phyloP scores from a whole-genome alignment of 1,140 invertebrate species.

The Formica exsecta region DNA sequence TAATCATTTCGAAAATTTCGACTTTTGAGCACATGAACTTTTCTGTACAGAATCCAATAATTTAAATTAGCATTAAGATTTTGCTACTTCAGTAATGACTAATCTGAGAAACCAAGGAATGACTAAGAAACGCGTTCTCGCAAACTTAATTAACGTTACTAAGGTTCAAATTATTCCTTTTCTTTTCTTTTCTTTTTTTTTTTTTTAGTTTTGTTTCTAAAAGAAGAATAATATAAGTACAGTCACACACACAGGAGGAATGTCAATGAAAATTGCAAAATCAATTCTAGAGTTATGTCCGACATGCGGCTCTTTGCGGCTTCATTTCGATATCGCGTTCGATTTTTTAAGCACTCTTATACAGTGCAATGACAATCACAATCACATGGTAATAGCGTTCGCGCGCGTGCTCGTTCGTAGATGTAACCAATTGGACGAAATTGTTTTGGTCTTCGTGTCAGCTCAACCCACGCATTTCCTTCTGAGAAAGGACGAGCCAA shows the following conservation, averaged over 20 bases:
- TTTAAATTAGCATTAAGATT: neutral
- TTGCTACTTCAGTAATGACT: neutral
- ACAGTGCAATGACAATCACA: conserved; percentile 19
- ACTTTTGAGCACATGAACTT: neutral
- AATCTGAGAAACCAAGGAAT: neutral
- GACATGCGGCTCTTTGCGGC: neutral
- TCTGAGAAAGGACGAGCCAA: conserved; percentile 50
- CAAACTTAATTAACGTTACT: neutral
- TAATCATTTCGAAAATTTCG: neutral
- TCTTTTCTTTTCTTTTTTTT: too few species aligned
- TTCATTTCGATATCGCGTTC: neutral
- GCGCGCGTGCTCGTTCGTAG: conserved; percentile 58
- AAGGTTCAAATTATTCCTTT: too few species aligned
- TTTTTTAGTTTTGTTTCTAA: neutral
- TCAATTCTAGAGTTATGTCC: neutral
- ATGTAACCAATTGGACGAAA: conserved; percentile 75
- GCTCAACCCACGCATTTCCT: conserved; percentile 71
- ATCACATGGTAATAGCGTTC: neutral
- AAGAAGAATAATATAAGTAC: neutral
- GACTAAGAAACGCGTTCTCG: neutral
- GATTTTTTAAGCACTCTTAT: conserved; percentile 4
- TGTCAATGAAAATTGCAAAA: neutral
- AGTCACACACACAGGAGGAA: neutral
- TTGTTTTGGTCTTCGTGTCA: conserved; percentile 52
- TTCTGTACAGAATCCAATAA: neutral